Conservation (phyloP, 2,113 vertebrate species). For the Fregata magnificens region DNA sequence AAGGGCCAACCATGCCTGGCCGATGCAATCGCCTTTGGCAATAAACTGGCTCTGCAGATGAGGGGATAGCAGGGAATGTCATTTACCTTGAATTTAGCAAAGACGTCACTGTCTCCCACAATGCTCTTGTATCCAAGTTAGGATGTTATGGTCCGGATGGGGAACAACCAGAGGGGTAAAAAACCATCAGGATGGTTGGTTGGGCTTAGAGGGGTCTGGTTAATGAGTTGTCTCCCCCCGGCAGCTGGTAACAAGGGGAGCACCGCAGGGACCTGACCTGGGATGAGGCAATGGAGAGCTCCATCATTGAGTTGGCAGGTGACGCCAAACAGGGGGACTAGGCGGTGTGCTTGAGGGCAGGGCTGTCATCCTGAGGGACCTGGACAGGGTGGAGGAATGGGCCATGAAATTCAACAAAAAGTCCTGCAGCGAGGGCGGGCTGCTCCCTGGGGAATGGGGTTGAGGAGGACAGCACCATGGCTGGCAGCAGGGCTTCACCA, state of each 20-base stretch:
- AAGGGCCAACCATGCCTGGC: background rate
- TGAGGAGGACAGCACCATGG: background rate
- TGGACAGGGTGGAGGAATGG: background rate
- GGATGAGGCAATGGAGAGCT: background rate
- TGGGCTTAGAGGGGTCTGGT: background rate
- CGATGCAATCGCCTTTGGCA: fast-evolving
- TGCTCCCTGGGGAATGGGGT: background rate
- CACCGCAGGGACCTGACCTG: background rate
- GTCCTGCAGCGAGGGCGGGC: background rate
- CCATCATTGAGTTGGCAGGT: background rate
- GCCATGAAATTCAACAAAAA: background rate
- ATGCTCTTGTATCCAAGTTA: background rate
- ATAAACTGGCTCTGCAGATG: background rate
- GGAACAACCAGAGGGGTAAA: background rate
- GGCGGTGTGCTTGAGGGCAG: background rate
- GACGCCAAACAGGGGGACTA: background rate
- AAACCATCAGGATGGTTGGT: background rate
- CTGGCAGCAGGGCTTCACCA: background rate
- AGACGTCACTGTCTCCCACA: background rate
- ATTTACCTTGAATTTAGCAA: background rate
- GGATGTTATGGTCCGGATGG: background rate
- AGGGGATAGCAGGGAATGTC: no score
- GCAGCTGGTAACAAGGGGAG: background rate
- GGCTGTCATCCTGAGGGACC: background rate
- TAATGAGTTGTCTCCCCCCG: background rate